Base-by-base conservation (phyloP, 2,888 invertebrate species). In the Linhomoeus sp. region DNA sequence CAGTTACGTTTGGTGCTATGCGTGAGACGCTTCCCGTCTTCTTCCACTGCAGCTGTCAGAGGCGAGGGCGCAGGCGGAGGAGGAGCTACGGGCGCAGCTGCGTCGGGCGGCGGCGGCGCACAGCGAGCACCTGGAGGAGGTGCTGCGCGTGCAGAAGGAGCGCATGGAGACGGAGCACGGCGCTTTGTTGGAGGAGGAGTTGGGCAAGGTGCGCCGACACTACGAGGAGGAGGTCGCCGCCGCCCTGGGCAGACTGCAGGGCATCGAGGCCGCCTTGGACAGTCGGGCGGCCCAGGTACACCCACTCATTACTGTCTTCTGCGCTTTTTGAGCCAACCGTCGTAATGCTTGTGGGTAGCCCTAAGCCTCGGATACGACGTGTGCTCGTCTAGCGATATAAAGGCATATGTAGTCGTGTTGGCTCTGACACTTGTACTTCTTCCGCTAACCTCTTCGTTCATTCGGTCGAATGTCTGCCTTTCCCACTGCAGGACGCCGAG, bases 31-130 rank as follows among this genome's bases (percentile, higher is more conserved):
- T 29, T 5, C 29, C 7, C 12, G 29, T 29, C 29, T 29, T 5
- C 12, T 29, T n/a, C n/a, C n/a, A 38, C 45, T 2, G 41, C 46
- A 39, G 78, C 70, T 77, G 50, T 67, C 80, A 47, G 70, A 74
- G 58, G 70, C 79, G 38, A 75, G 76, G 56, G 72, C 75, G 1
- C 76, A 77, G 41, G 73, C 77, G 25, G 63, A 64, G 45, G 49
- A 73, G 43, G 79, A 79, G 50, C 66, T 87, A 48, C 76, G 80
- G 41, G 73, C 76, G 17, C 80, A 85, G 58, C 65, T 94, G 49
- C 80, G 81, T 62, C 75, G 81, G 45, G 87, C 88, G 60, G 76
- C 80, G 1, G 82, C 85, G 58, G 78, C 85, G 0, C 86, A 88
- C 66, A 73, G 77, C 43, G 86, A 87, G 63, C 69, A 70, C 50